Base-by-base conservation (phyloP, 2,888 invertebrate genomes). In the Odontothrips loti region DNA sequence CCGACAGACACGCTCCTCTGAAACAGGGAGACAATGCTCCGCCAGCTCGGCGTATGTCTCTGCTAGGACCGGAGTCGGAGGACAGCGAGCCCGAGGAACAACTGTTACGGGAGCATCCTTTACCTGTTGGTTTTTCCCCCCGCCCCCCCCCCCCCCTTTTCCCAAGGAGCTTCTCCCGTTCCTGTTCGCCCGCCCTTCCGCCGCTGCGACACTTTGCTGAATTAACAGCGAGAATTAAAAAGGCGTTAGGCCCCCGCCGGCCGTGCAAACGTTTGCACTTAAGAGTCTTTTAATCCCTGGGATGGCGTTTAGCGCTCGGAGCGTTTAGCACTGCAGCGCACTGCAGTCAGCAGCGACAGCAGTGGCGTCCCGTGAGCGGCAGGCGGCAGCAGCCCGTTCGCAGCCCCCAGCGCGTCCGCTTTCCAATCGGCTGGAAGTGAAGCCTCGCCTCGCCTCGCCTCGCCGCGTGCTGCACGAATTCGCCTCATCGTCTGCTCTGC, bases 161-260 rank as follows among this genome's bases (percentile, higher is more conserved):
- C 58, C 15, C 6, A 6, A 17, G 58, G 58, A 17, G 51, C 58
- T 20, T 17, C 58, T 58, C 15, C 58, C 58, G 34, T 6, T 43
- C 34, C 34, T 43, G 34, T 43, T 43, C 34, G 34, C 34, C 34
- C 34, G 2, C 6, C 34, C 17, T 20, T 15, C 51, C 51, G 51
- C 58, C 20, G 58, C 58, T 58, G 20, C 20, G 20, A 20, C 58
- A 20, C 58, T 58, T 58, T 58, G 15, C 58, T 17, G 58, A 58
- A 58, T 58, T 58, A 58, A 58, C 58, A 58, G 20, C 58, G 58
- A 58, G 58, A 58, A 58, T 58, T 58, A 58, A 58, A 58, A 58
- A 17, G 17, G 20, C 17, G 58, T 58, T 58, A 58, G 58, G 15
- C 58, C 15, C 15, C 58, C 34, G 58, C 15, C 58, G 58, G 34